These are phyloP conservation scores for Pomatostomus ruficeps DNA, from an alignment of 2,113 vertebrate genomes.

Conservation along the genomic window DNA sequence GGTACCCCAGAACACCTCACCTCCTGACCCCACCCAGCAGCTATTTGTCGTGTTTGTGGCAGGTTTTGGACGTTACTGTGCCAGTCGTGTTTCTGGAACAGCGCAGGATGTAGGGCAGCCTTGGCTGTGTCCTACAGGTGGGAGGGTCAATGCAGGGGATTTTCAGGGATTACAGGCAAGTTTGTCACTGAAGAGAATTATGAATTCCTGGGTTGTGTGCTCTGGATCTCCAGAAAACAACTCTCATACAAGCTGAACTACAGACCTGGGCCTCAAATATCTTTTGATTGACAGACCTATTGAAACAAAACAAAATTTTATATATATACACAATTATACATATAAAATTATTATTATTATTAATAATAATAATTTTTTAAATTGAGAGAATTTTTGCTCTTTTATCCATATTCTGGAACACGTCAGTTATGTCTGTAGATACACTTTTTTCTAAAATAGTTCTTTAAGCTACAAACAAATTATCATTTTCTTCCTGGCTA, in stretches of 20 bases:
- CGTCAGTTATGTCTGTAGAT: fast-evolving
- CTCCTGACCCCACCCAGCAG: background rate
- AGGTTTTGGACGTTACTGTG: background rate
- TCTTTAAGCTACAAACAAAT: background rate
- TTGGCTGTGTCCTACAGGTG: background rate
- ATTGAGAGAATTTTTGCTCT: background rate
- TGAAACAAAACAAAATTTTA: background rate
- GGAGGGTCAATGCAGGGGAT: background rate
- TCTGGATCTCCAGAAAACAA: background rate
- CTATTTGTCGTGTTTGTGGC: background rate
- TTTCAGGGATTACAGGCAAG: background rate
- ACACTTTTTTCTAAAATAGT: background rate
- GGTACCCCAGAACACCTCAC: fast-evolving
- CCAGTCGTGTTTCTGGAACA: background rate
- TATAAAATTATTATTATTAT: background rate
- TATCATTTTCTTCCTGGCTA: background rate
- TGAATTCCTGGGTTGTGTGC: background rate
- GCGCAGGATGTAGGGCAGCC: background rate
- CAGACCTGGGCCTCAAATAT: background rate
- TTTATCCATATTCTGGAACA: background rate
- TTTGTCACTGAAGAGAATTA: background rate
- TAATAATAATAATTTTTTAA: background rate
- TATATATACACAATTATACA: background rate
- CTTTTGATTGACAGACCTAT: background rate
- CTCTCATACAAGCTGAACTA: background rate